phyloP scores from a whole-genome alignment of 2,113 vertebrate genomes.

The Protobothrops mucrosquamatus region DNA sequence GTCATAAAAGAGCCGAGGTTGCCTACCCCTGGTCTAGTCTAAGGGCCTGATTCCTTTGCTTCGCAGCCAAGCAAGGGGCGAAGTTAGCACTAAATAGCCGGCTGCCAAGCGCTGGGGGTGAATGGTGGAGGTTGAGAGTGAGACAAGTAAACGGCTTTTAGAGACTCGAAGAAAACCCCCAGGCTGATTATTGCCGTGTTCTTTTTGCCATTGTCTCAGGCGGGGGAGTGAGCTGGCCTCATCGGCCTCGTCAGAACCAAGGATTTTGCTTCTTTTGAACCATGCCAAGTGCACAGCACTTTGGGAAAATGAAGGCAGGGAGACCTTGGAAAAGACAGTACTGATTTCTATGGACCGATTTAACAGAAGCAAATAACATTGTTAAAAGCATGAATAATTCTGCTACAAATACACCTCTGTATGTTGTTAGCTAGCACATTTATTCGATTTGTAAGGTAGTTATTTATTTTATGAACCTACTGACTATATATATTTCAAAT shows the following conservation, averaged over 20 bases:
- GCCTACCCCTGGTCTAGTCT: too few species aligned
- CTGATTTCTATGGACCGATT: neutral
- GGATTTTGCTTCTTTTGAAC: neutral
- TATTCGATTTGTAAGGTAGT: neutral
- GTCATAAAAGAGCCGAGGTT: too few species aligned
- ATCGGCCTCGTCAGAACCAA: neutral
- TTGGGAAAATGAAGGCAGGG: neutral
- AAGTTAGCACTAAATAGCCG: constrained; percentile 43
- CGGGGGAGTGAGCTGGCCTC: neutral
- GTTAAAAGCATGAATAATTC: neutral
- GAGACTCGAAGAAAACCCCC: neutral
- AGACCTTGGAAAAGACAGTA: neutral
- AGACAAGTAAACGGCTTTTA: constrained; percentile 46
- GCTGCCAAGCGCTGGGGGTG: constrained; percentile 42
- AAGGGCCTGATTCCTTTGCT: constrained; percentile 61
- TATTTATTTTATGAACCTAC: neutral
- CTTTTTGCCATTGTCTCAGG: neutral
- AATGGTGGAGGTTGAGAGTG: constrained; percentile 31
- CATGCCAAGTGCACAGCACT: neutral
- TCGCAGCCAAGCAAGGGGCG: constrained; percentile 47
- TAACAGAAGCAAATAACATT: neutral
- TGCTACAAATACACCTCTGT: neutral
- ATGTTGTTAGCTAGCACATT: neutral
- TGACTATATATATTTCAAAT: neutral
- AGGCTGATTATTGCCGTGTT: neutral